Conservation (phyloP, 2,888 invertebrate species). For the Ectemnius lituratus region DNA sequence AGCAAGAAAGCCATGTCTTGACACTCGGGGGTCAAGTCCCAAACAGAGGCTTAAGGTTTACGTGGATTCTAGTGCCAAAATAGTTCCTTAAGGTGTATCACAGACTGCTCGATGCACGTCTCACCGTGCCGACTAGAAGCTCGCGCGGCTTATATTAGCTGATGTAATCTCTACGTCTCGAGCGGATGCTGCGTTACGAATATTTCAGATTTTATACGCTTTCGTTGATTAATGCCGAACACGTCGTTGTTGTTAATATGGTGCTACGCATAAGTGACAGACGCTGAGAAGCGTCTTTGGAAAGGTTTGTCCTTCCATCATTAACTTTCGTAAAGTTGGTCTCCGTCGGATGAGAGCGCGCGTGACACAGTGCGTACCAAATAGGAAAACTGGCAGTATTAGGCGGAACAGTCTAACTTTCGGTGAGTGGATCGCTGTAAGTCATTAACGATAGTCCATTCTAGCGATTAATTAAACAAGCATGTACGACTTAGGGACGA, state of each 20-base stretch:
- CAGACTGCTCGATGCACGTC: conserved; percentile 51
- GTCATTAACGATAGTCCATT: background rate
- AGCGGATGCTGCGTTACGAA: conserved; percentile 65
- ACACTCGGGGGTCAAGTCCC: conserved; percentile 6
- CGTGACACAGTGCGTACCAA: background rate
- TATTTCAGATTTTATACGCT: conserved; percentile 74
- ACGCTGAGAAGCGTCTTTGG: no score
- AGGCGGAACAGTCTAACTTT: background rate
- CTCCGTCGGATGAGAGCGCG: no score
- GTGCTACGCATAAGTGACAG: conserved; percentile 29
- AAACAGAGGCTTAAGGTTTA: conserved; percentile 52
- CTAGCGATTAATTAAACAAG: background rate
- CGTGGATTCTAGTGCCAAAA: conserved; percentile 73
- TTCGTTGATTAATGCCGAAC: conserved; percentile 68
- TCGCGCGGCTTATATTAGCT: conserved; percentile 34
- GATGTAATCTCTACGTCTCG: conserved; percentile 59
- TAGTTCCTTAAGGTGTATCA: conserved; percentile 68
- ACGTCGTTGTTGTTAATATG: conserved; percentile 58
- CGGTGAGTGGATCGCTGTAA: background rate
- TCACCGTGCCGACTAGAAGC: conserved; percentile 43
- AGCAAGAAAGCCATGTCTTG: no score
- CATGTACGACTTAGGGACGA: background rate
- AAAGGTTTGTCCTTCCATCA: background rate
- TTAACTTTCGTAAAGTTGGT: background rate
- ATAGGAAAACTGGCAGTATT: background rate